Evolutionary conservation across 2,888 invertebrate species (phyloP).

Genomic region (Habrosyne pyritoides): DNA sequence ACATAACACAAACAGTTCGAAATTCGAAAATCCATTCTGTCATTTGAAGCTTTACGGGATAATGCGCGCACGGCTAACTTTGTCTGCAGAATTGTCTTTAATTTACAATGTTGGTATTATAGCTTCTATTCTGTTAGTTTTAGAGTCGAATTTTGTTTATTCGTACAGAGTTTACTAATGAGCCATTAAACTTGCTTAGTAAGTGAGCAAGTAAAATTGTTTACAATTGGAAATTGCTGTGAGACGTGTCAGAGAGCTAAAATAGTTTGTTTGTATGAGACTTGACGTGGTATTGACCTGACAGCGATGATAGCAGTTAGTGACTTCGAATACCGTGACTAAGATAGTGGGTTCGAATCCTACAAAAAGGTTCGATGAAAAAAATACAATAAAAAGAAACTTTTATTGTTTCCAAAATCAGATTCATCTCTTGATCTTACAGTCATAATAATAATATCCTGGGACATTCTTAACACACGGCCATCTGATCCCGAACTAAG

Average conservation of each 20-base stretch:
- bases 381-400: too few relatives aligned
- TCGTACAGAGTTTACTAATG: background rate
- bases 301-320: too few relatives aligned
- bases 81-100: background rate
- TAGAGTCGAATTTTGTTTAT: background rate
- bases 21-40: slow-evolving; percentile 1
- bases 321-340: too few relatives aligned
- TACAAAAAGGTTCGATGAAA: too few relatives aligned
- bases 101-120: background rate
- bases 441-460: too few relatives aligned
- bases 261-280: background rate
- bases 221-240: background rate
- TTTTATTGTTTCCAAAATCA: too few relatives aligned
- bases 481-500: too few relatives aligned
- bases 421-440: too few relatives aligned
- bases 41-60: background rate
- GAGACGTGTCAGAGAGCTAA: background rate
- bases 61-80: background rate
- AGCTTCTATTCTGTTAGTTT: background rate
- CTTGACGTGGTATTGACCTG: too few relatives aligned
- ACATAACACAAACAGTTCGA: slow-evolving; percentile 3
- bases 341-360: too few relatives aligned
- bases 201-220: background rate
- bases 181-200: background rate
- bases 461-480: too few relatives aligned